These are phyloP conservation scores for Lindbergichthys nudifrons DNA, from an alignment of 2,797 vertebrate genomes.

Conservation along the genomic window DNA sequence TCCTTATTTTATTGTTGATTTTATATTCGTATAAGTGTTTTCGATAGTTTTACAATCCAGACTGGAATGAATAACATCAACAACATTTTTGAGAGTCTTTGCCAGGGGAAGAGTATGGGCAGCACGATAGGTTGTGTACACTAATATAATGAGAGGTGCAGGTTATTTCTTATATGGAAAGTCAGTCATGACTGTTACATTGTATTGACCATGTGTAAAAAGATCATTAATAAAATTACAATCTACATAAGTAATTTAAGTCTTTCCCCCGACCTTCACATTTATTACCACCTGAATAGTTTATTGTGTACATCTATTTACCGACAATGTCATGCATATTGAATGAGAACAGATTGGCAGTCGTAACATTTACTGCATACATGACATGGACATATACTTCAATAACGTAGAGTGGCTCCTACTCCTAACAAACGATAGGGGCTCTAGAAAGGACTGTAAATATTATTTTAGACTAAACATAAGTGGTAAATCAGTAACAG, in stretches of 20 bases:
- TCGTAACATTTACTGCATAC: background rate
- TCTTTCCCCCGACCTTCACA: constrained; percentile 23
- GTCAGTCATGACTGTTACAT: background rate
- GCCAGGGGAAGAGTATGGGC: background rate
- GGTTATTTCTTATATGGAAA: constrained; percentile 1
- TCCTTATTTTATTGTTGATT: background rate
- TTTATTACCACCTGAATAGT: constrained; percentile 11
- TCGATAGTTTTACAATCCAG: background rate
- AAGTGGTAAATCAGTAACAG: background rate
- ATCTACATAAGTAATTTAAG: background rate
- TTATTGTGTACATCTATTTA: constrained; percentile 6
- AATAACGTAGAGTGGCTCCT: constrained; percentile 5
- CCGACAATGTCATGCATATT: background rate
- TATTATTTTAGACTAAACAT: background rate
- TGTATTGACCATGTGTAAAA: background rate
- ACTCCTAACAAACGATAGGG: background rate
- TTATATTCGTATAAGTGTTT: background rate
- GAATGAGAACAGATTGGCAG: background rate
- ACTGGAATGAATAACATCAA: background rate
- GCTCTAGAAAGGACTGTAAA: background rate
- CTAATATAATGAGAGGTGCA: background rate
- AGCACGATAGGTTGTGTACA: background rate
- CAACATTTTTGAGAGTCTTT: background rate
- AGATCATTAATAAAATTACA: constrained; percentile 1
- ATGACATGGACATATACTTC: background rate